These are phyloP conservation scores for Microtus oregoni DNA, from an alignment of 2,113 vertebrate genomes.

Conservation along the genomic window DNA sequence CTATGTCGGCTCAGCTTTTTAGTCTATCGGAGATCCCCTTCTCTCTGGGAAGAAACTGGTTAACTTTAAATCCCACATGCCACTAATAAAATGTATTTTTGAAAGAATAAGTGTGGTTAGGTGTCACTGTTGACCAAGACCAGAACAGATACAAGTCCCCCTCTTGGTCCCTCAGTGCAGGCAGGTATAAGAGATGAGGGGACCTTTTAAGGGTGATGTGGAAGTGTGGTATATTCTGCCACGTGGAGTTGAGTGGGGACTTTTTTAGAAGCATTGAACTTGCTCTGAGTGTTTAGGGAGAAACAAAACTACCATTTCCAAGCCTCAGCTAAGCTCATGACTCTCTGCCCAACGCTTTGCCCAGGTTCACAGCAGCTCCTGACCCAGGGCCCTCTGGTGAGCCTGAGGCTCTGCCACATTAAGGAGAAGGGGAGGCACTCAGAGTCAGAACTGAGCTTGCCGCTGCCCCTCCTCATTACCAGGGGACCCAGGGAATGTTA, in stretches of 20 bases:
- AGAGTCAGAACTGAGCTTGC: neutral
- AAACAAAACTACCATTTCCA: neutral
- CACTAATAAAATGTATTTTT: conserved; percentile 74
- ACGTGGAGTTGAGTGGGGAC: fast-evolving
- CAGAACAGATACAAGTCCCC: neutral
- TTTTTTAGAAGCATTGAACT: neutral
- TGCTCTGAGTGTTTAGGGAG: neutral
- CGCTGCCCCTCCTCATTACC: neutral
- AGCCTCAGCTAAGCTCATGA: neutral
- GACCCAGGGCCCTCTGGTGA: too few species aligned
- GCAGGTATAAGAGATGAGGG: neutral
- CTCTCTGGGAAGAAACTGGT: conserved; percentile 57
- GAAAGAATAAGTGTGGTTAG: conserved; percentile 61
- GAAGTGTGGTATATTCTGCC: neutral
- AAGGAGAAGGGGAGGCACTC: neutral
- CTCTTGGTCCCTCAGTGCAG: neutral
- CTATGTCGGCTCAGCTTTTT: neutral
- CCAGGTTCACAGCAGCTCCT: neutral
- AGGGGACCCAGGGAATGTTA: neutral
- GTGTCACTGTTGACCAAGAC: conserved; percentile 51
- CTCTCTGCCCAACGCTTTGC: neutral
- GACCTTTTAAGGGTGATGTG: fast-evolving
- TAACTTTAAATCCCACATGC: conserved; percentile 27
- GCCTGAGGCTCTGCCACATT: neutral
- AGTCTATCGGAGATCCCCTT: neutral